Evolutionary conservation across 2,113 vertebrate genomes (phyloP).

Genomic region (Vicugna pacos): DNA sequence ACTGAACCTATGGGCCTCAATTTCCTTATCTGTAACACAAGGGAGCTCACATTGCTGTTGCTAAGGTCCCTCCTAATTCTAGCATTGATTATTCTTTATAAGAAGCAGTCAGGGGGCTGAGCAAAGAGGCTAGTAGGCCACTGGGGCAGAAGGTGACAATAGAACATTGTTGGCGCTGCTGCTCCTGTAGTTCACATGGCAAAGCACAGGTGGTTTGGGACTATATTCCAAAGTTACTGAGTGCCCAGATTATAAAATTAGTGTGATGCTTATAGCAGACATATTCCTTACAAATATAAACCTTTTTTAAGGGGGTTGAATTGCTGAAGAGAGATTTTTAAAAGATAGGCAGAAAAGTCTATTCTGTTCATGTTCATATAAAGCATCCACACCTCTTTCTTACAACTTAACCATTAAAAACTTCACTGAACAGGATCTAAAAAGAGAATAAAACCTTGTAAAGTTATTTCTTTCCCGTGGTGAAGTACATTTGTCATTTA

Average conservation of each 20-base stretch:
- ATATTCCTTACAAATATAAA: background rate
- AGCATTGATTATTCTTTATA: background rate
- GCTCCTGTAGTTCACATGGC: background rate
- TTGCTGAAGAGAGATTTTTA: background rate
- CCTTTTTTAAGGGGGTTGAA: background rate
- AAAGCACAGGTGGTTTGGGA: background rate
- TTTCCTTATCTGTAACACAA: background rate
- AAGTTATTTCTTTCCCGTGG: background rate
- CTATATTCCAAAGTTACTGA: background rate
- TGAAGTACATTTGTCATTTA: background rate
- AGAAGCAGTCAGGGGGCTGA: background rate
- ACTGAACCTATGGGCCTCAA: too few relatives aligned
- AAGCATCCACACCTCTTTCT: background rate
- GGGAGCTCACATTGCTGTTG: background rate
- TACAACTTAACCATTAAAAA: background rate
- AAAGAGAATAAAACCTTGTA: background rate
- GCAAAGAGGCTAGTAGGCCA: background rate
- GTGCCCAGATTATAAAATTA: background rate
- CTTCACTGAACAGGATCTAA: background rate
- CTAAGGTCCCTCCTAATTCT: background rate
- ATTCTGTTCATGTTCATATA: background rate
- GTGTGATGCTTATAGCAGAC: background rate
- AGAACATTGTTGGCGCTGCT: accelerated
- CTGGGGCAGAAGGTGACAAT: background rate
- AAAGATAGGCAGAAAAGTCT: background rate